These are phyloP conservation scores for Gambelia wislizenii DNA, from an alignment of 2,797 vertebrate species.

Conservation along the genomic window DNA sequence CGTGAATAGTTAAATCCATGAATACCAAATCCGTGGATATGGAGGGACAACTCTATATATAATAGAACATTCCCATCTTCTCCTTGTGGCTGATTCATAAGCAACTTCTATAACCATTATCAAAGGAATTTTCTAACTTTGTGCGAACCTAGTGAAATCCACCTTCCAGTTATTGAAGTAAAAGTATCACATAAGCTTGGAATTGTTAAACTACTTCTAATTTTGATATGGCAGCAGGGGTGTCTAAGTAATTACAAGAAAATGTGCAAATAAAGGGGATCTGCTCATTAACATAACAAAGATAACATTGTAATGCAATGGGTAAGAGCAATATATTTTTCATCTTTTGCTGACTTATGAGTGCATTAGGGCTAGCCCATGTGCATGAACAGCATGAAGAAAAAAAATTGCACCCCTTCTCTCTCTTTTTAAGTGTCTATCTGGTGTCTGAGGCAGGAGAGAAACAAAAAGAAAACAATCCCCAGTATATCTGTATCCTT, in stretches of 20 bases:
- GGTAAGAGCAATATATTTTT: not conserved
- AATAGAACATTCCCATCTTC: not conserved
- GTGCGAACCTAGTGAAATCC: not conserved
- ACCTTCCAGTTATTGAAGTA: not conserved
- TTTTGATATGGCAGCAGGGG: not conserved
- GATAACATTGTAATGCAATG: not conserved
- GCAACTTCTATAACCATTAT: not conserved
- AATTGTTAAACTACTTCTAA: not conserved
- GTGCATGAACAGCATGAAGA: not conserved
- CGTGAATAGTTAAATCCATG: too few relatives aligned
- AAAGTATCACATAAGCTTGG: not conserved
- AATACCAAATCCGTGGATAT: too few relatives aligned
- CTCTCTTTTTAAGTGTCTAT: not conserved
- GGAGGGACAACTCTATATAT: too few relatives aligned
- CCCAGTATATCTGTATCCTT: not conserved
- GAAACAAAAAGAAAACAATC: slow-evolving; percentile 1
- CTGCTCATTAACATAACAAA: slow-evolving; percentile 3
- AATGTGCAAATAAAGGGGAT: not conserved
- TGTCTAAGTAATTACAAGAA: not conserved
- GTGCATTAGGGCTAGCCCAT: not conserved
- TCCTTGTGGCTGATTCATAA: not conserved
- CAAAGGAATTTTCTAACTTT: slow-evolving; percentile 17
- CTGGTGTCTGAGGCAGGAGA: too few relatives aligned
- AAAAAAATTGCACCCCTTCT: not conserved
- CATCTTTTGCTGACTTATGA: not conserved